These are phyloP conservation scores for Amazona guildingii DNA, from an alignment of 2,113 vertebrate species.

Conservation along the genomic window DNA sequence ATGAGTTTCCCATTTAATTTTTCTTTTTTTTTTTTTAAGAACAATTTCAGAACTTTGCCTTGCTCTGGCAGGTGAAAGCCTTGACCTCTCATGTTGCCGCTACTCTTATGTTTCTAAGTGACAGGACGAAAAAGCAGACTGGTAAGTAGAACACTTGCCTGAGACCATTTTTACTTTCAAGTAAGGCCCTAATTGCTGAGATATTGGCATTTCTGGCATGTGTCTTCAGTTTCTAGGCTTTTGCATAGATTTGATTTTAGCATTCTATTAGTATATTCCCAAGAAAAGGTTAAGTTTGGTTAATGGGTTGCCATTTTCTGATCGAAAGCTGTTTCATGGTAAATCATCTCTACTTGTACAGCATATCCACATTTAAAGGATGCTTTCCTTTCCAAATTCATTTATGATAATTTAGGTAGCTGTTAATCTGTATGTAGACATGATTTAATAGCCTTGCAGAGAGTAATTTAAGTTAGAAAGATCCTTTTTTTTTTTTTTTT, in stretches of 20 bases:
- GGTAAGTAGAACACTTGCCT: not conserved
- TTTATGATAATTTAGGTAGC: not conserved
- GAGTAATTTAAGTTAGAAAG: not conserved
- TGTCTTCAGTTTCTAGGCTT: not conserved
- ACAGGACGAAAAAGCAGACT: not conserved
- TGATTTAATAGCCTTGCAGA: not conserved
- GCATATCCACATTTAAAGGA: not conserved
- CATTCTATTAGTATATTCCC: not conserved
- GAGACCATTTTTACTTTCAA: not conserved
- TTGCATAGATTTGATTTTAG: not conserved
- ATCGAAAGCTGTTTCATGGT: not conserved
- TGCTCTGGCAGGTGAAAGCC: not conserved
- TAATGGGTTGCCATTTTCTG: not conserved
- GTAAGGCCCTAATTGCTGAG: not conserved
- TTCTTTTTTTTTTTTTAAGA: not conserved
- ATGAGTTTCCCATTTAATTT: not conserved
- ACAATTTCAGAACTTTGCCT: not conserved
- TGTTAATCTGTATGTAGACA: not conserved
- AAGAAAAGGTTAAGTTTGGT: not conserved
- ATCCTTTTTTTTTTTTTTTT: not conserved
- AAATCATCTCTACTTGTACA: not conserved
- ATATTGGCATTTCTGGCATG: not conserved
- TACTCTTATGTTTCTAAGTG: not conserved
- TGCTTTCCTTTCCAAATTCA: not conserved
- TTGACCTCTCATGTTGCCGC: not conserved